Conservation (phyloP, 2,113 vertebrate genomes). For the Cottus gobio region DNA sequence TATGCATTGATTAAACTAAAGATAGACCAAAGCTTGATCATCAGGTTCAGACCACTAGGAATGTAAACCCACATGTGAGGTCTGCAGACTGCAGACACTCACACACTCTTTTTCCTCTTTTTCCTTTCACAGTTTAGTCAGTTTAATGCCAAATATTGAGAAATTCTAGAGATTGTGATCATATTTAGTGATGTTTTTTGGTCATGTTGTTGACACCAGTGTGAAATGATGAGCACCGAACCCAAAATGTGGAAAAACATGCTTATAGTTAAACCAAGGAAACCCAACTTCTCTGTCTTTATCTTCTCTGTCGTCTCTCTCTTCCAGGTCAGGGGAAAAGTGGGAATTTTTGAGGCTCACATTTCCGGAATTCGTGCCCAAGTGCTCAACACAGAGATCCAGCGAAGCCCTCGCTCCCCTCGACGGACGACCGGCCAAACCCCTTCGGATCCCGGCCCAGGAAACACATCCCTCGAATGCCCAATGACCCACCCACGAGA, state of each 20-base stretch:
- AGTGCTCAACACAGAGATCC: slow-evolving; percentile 83
- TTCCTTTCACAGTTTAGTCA: slow-evolving; percentile 7
- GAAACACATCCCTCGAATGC: slow-evolving; percentile 51
- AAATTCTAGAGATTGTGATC: not conserved
- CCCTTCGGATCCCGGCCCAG: slow-evolving; percentile 48
- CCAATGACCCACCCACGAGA: slow-evolving; percentile 56
- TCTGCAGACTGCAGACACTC: not conserved
- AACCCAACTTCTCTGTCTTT: not conserved
- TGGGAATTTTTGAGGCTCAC: slow-evolving; percentile 94
- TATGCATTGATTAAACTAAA: not conserved
- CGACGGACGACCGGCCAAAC: slow-evolving; percentile 68
- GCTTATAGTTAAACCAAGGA: slow-evolving; percentile 24
- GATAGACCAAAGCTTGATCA: not conserved
- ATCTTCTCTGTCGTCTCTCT: slow-evolving; percentile 12
- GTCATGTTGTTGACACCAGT: not conserved
- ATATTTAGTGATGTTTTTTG: not conserved
- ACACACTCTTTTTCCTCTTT: not conserved
- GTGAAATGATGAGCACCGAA: slow-evolving; percentile 15
- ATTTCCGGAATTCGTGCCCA: slow-evolving; percentile 86
- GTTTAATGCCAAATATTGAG: slow-evolving; percentile 18
- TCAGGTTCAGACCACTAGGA: not conserved
- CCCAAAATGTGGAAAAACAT: not conserved
- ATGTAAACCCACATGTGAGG: not conserved
- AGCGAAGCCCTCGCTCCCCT: slow-evolving; percentile 84
- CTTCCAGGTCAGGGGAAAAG: slow-evolving; percentile 85